These are phyloP conservation scores for Lottia scabra DNA, from an alignment of 2,888 invertebrate species.

Conservation along the genomic window DNA sequence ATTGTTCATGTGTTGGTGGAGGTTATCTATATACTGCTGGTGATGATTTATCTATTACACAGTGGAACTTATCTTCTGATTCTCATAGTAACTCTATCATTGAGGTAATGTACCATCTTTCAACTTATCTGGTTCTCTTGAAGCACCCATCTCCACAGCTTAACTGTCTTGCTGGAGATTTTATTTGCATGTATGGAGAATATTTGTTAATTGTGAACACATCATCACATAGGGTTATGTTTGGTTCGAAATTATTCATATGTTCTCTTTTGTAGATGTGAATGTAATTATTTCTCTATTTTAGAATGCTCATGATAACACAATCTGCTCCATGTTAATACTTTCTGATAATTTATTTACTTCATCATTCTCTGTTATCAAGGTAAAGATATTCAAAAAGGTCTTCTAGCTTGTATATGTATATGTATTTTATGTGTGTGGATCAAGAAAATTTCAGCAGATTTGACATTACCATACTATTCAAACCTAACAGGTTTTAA, in stretches of 20 bases:
- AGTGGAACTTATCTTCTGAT: slow-evolving; percentile 47
- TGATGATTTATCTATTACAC: slow-evolving; percentile 48
- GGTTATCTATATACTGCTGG: slow-evolving; percentile 55
- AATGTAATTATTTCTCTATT: slow-evolving; percentile 15
- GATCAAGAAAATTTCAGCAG: too few relatives aligned
- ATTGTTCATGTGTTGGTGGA: slow-evolving; percentile 43
- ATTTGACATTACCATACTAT: too few relatives aligned
- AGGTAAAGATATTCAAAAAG: slow-evolving; percentile 38
- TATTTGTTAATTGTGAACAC: too few relatives aligned
- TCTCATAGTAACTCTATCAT: background rate
- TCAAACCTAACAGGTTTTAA: too few relatives aligned
- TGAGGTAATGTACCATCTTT: background rate
- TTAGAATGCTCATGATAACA: slow-evolving; percentile 63
- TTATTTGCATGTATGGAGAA: too few relatives aligned
- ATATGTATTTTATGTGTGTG: too few relatives aligned
- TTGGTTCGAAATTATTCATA: too few relatives aligned
- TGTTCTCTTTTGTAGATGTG: too few relatives aligned
- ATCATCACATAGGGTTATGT: too few relatives aligned
- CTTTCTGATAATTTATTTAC: slow-evolving; percentile 54
- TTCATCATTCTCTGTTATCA: slow-evolving; percentile 61
- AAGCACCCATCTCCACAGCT: too few relatives aligned
- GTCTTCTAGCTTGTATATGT: too few relatives aligned
- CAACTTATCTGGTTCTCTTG: background rate
- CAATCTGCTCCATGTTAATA: slow-evolving; percentile 57
- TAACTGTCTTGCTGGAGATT: too few relatives aligned